A percentile compares a stretch with the other conserved stretches of the same genome.
Conservation (phyloP, 1,140 invertebrate species). For the Trichogramma pretiosum region DNA sequence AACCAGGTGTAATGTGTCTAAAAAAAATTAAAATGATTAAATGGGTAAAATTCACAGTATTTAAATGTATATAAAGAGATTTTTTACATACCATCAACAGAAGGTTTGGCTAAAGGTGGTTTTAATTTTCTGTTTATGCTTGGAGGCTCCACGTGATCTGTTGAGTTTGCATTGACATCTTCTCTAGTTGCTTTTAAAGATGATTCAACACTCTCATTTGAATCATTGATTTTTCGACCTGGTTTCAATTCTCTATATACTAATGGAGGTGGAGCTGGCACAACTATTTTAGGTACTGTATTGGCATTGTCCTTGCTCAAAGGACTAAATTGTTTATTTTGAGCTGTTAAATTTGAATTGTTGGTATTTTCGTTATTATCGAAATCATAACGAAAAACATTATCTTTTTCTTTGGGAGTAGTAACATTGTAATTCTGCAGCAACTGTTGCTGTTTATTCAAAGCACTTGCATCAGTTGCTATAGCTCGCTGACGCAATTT, state of each 20-base stretch:
- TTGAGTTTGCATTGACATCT: constrained; percentile 35
- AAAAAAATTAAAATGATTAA: not conserved
- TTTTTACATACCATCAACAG: constrained; percentile 29
- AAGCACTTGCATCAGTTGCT: constrained; percentile 24
- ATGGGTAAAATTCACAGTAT: not conserved
- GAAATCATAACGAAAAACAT: constrained; percentile 53
- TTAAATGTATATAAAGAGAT: not conserved
- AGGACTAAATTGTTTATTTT: constrained; percentile 54
- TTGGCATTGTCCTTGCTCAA: constrained; percentile 35
- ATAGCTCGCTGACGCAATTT: constrained; percentile 50
- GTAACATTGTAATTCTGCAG: constrained; percentile 65
- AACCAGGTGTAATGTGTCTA: constrained; percentile 32
- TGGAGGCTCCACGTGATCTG: constrained; percentile 41
- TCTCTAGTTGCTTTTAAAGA: constrained; percentile 29
- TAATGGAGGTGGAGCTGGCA: constrained; percentile 52
- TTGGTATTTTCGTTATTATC: constrained; percentile 47
- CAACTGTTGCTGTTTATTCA: constrained; percentile 35
- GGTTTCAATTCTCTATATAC: constrained; percentile 70
- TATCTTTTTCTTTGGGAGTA: constrained; percentile 48
- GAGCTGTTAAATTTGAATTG: constrained; percentile 47
- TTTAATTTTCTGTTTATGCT: constrained; percentile 51
- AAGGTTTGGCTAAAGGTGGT: constrained; percentile 37
- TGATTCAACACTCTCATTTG: constrained; percentile 41
- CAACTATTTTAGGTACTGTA: constrained; percentile 32
- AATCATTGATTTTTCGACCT: constrained; percentile 53